phyloP scores from a whole-genome alignment of 2,888 invertebrate genomes.

The Oscheius myriophilus region DNA sequence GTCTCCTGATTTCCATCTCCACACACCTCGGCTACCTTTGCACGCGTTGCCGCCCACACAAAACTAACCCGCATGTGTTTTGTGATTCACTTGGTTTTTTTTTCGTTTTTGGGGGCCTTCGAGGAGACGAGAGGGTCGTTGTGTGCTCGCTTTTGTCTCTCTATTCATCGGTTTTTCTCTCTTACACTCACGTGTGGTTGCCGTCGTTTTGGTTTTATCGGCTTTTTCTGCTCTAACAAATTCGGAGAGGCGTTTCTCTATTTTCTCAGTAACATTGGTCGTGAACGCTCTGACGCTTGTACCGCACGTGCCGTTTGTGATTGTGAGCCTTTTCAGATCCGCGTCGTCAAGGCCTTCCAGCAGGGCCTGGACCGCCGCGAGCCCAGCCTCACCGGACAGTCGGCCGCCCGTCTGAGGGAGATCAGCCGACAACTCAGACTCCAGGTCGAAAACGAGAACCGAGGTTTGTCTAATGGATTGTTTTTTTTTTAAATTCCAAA shows the following conservation, averaged over 20 bases:
- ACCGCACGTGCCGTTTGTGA: background rate
- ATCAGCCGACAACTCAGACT: constrained; percentile 74
- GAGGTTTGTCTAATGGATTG: constrained; percentile 29
- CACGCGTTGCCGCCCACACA: too few relatives aligned
- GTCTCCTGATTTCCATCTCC: background rate
- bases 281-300: background rate
- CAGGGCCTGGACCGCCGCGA: constrained; percentile 93
- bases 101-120: background rate
- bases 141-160: background rate
- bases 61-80: too few relatives aligned
- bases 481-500: background rate
- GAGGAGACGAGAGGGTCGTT: background rate
- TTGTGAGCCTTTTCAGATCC: constrained; percentile 81
- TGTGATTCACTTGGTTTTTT: background rate
- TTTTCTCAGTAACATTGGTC: constrained; percentile 3
- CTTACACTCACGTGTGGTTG: background rate
- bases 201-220: background rate
- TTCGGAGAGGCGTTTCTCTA: background rate
- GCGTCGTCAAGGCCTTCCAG: constrained; percentile 99
- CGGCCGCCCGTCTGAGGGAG: constrained; percentile 69
- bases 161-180: background rate
- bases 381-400: constrained; percentile 73
- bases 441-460: constrained; percentile 63
- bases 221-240: background rate
- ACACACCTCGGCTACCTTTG: background rate